Base-by-base conservation (phyloP, 2,888 invertebrate genomes). In the Lochmaea crataegi region DNA sequence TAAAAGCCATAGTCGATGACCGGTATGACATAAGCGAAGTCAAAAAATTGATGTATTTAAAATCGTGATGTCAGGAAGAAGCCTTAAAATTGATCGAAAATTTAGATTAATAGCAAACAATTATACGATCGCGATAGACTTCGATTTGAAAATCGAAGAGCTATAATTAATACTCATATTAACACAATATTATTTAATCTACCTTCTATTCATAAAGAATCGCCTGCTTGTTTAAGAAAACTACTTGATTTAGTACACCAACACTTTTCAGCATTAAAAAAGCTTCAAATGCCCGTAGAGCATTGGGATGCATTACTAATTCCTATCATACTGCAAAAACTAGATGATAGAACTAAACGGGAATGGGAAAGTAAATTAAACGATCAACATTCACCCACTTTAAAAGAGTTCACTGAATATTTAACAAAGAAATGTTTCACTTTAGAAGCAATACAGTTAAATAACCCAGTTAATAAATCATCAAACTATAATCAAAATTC, bases 291-390 rank as follows among this genome's bases (percentile, higher is more conserved):
- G 51, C 76, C 76, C 6, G 69, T 72, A n/a, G 65, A 77, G 7
- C 61, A 76, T 1, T 75, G 75, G 76, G 75, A 76, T 60, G 12
- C 22, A 0, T 57, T 76, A 18, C 57, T 77, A 56, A 68, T 75
- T 42, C 71, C 65, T 1, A 7, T 77, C 11, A 56, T 77, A 22
- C 51, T 71, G 22, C 56, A 61, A 67, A 74, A 75, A 51, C 61
- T 77, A n/a, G 66, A 77, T 63, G 65, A 69, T 5, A 45, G 38
- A 16, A 76, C 71, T 38, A 68, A 68, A 61, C 60, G 74, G 6
- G 74, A 76, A 42, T 75, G 73, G 75, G 73, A 75, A 45, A 57
- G 48, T 45, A 71, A 75, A 18, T 61, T 41, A 61, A 53, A 14
- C 12, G 66, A 72, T 32, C 14, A 72, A 38, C 45, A 64, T 32